A percentile compares a stretch with the other conserved stretches of the same genome.
These are phyloP conservation scores for Drosophila sp. DNA, from an alignment of 1,140 invertebrate species.

Conservation along the genomic window DNA sequence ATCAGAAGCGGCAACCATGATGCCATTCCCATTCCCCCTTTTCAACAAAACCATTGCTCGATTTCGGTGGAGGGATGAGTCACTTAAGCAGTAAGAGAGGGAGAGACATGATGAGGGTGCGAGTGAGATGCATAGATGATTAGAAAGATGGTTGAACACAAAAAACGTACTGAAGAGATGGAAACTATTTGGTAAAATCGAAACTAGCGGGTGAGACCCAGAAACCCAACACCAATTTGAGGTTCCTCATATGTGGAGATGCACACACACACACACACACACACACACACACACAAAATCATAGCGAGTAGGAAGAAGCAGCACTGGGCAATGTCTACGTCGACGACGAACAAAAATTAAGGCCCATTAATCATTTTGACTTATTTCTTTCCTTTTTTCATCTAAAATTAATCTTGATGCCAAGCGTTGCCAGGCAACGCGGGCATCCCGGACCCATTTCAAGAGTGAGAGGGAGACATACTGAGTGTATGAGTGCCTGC, in stretches of 20 bases:
- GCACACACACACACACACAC: conserved; percentile 6
- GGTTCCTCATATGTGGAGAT: conserved; percentile 7
- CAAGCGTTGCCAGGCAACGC: conserved; percentile 65
- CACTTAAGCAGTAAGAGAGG: background rate
- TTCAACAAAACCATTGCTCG: conserved; percentile 16
- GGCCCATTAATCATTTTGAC: conserved; percentile 84
- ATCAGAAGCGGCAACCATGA: conserved; percentile 45
- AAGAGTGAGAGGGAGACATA: conserved; percentile 22
- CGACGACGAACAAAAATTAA: conserved; percentile 75
- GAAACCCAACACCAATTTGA: conserved; percentile 27
- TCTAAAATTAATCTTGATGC: conserved; percentile 84
- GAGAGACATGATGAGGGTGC: background rate
- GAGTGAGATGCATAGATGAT: background rate
- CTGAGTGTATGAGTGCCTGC: too few relatives aligned
- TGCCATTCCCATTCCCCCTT: conserved; percentile 12
- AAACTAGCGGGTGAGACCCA: conserved; percentile 40
- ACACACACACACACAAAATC: conserved; percentile 6
- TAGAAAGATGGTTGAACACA: conserved; percentile 52
- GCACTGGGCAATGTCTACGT: conserved; percentile 34
- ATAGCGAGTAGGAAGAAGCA: conserved; percentile 13
- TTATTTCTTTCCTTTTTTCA: conserved; percentile 83
- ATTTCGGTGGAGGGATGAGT: conserved; percentile 16
- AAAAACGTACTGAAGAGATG: conserved; percentile 41
- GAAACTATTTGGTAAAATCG: conserved; percentile 56
- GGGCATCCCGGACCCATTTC: conserved; percentile 23